phyloP scores from a whole-genome alignment of 2,888 invertebrate species.

The Euzophera pinguis region DNA sequence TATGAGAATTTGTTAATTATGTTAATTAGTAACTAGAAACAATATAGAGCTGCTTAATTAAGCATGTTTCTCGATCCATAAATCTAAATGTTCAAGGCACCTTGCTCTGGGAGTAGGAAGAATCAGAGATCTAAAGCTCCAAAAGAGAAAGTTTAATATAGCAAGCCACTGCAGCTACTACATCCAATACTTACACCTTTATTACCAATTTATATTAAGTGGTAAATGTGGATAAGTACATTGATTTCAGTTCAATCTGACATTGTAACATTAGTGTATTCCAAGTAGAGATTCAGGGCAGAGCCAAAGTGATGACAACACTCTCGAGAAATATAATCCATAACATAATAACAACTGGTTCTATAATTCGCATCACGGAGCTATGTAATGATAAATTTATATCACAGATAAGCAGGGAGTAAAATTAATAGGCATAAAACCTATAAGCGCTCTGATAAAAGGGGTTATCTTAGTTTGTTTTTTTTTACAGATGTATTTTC shows the following conservation, averaged over 20 bases:
- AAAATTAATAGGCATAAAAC: slow-evolving; percentile 10
- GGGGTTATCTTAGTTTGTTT: slow-evolving; percentile 3
- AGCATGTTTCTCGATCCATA: slow-evolving; percentile 70
- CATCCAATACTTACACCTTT: background rate
- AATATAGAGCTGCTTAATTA: slow-evolving; percentile 68
- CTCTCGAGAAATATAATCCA: slow-evolving; percentile 16
- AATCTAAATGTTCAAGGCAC: slow-evolving; percentile 60
- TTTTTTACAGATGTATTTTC: slow-evolving; percentile 57
- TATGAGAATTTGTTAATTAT: slow-evolving; percentile 51
- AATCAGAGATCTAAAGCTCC: slow-evolving; percentile 5
- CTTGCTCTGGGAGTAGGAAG: slow-evolving; percentile 25
- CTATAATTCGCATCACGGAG: slow-evolving; percentile 10
- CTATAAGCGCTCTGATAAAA: slow-evolving; percentile 2
- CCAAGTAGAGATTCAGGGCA: no score
- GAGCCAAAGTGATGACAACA: no score
- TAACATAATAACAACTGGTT: slow-evolving; percentile 24
- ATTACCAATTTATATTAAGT: background rate
- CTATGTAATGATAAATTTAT: slow-evolving; percentile 11
- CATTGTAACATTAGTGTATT: no score
- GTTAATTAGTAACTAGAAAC: slow-evolving; percentile 46
- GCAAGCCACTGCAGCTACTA: background rate
- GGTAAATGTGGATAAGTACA: no score
- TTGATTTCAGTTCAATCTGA: no score
- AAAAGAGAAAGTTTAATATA: background rate
- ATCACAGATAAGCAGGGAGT: slow-evolving; percentile 5